Percentiles rank a stretch among this genome's conserved stretches.
Conservation (phyloP, 2,888 invertebrate genomes). For the Drosophila borealis region DNA sequence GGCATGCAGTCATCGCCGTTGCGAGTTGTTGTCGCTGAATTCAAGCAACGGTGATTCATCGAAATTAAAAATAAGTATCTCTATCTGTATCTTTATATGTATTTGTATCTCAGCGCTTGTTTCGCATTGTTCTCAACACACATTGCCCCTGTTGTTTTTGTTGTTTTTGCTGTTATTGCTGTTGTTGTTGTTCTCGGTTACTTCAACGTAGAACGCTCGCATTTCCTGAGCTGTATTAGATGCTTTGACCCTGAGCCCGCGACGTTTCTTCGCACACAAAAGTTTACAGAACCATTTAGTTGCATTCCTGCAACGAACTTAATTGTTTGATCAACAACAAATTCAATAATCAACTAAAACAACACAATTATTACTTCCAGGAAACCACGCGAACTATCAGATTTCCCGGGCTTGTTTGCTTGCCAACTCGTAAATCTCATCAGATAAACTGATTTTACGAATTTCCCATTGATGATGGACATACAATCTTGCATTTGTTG, state of each 20-base stretch:
- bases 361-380: slow-evolving; percentile 36
- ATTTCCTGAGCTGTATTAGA: slow-evolving; percentile 57
- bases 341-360: slow-evolving; percentile 21
- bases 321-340: slow-evolving; percentile 41
- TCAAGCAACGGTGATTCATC: slow-evolving; percentile 74
- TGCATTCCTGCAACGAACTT: slow-evolving; percentile 38
- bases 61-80: slow-evolving; percentile 79
- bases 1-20: slow-evolving; percentile 71
- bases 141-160: slow-evolving; percentile 2
- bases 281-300: slow-evolving; percentile 41
- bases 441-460: slow-evolving; percentile 7
- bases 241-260: slow-evolving; percentile 43
- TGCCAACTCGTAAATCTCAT: slow-evolving; percentile 7
- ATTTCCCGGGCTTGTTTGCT: slow-evolving; percentile 22
- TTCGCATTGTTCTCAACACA: slow-evolving; percentile 53
- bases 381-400: slow-evolving; percentile 34
- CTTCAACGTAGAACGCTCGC: slow-evolving; percentile 36
- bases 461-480: slow-evolving; percentile 26
- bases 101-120: slow-evolving; percentile 64
- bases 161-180: slow-evolving; percentile 15
- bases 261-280: slow-evolving; percentile 3
- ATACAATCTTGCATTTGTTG: background rate
- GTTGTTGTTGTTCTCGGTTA: slow-evolving; percentile 15
- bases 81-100: slow-evolving; percentile 43
- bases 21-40: slow-evolving; percentile 51